A percentile compares a stretch with the other conserved stretches of the same genome.
Evolutionary conservation across 2,113 vertebrate species (phyloP).

Genomic region (Aphyosemion australe): DNA sequence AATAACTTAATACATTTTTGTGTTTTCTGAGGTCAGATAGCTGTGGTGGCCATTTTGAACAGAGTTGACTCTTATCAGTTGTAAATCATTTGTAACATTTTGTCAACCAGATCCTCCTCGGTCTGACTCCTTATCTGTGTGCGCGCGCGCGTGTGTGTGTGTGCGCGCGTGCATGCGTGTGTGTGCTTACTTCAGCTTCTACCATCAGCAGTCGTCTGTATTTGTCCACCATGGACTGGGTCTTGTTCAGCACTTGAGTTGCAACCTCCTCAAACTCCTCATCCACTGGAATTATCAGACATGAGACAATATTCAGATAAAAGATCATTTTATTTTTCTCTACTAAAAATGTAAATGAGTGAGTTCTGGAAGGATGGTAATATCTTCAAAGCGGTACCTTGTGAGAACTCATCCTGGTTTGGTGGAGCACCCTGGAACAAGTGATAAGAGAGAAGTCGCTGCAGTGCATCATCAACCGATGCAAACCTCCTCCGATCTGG

Average conservation of each 20-base stretch:
- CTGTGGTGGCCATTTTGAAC: no score
- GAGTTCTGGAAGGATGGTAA: neutral
- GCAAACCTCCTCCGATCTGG: slow-evolving; percentile 84
- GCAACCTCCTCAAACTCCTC: slow-evolving; percentile 92
- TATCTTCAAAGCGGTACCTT: slow-evolving; percentile 58
- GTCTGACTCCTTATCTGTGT: no score
- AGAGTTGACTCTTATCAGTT: no score
- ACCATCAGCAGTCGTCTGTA: slow-evolving; percentile 94
- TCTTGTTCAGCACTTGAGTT: slow-evolving; percentile 90
- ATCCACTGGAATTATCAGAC: slow-evolving; percentile 81
- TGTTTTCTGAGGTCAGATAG: no score
- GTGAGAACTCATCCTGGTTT: slow-evolving; percentile 86
- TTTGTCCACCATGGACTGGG: slow-evolving; percentile 95
- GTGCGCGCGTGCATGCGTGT: neutral
- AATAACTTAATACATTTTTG: no score
- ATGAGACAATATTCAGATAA: neutral
- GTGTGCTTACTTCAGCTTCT: slow-evolving; percentile 89
- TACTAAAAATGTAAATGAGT: no score
- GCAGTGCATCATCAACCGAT: slow-evolving; percentile 85
- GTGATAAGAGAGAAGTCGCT: slow-evolving; percentile 92
- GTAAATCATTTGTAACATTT: no score
- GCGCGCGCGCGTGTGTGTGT: no score
- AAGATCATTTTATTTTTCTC: neutral
- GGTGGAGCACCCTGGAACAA: slow-evolving; percentile 91
- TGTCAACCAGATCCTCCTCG: no score